Conservation (phyloP, 2,888 invertebrate species). For the Heliconius sara region DNA sequence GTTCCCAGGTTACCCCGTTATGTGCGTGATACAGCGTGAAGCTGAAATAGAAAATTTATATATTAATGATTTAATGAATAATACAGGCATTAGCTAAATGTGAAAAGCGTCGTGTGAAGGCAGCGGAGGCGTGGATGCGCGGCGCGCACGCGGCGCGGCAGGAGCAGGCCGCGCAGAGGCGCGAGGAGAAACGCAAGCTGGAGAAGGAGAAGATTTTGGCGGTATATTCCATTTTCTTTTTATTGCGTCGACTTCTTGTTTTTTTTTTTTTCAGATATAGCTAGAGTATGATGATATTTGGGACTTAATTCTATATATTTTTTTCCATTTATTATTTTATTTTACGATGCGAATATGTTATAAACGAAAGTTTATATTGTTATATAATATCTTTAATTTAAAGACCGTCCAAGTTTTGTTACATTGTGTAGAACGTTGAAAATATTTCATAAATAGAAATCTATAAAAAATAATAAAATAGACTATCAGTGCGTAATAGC, state of each 20-base stretch:
- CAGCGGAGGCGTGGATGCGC: conserved; percentile 96
- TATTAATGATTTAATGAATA: not conserved
- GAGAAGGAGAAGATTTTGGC: conserved; percentile 97
- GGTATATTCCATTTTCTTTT: conserved; percentile 57
- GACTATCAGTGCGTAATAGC: no score
- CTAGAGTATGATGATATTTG: no score
- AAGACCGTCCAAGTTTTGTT: no score
- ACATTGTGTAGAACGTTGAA: no score
- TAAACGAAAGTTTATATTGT: no score
- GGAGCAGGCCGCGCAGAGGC: conserved; percentile 96
- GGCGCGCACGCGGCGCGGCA: conserved; percentile 98
- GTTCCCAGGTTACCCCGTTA: not conserved
- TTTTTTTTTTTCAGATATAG: not conserved
- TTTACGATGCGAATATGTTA: not conserved
- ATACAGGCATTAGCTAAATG: conserved; percentile 92
- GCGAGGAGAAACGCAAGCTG: conserved; percentile 95
- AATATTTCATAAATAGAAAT: no score
- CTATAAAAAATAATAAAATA: no score
- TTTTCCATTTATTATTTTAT: not conserved
- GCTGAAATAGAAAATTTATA: no score
- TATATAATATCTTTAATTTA: no score
- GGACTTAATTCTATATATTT: not conserved
- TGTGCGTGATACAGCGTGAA: not conserved
- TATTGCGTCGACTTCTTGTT: not conserved
- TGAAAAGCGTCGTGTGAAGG: conserved; percentile 96